phyloP scores from a whole-genome alignment of 2,797 vertebrate genomes.

The Austrolebias charrua region DNA sequence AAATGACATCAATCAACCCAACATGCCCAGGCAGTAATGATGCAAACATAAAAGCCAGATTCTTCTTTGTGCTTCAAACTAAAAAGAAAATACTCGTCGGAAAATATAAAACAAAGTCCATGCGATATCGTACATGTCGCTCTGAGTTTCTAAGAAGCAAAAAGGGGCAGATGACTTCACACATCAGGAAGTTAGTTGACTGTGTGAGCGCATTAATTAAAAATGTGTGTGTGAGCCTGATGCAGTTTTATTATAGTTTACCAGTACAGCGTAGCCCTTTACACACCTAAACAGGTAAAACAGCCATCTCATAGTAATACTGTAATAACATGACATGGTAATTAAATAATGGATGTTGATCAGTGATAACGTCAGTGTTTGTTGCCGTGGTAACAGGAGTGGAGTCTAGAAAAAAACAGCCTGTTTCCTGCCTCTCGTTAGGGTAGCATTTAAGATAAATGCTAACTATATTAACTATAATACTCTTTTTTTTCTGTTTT shows the following conservation, averaged over 20 bases:
- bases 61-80: slow-evolving; percentile 42
- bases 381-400: slow-evolving; percentile 69
- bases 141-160: slow-evolving; percentile 55
- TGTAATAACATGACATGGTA: slow-evolving; percentile 57
- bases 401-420: slow-evolving; percentile 73
- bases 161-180: slow-evolving; percentile 52
- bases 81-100: not conserved
- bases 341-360: slow-evolving; percentile 58
- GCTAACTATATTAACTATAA: slow-evolving; percentile 70
- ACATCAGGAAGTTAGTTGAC: slow-evolving; percentile 58
- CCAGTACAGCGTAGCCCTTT: slow-evolving; percentile 77
- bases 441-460: slow-evolving; percentile 66
- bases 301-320: slow-evolving; percentile 61
- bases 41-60: slow-evolving; percentile 51
- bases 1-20: slow-evolving; percentile 71
- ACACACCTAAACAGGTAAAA: slow-evolving; percentile 63
- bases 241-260: slow-evolving; percentile 56
- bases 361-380: slow-evolving; percentile 62
- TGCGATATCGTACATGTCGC: slow-evolving; percentile 65
- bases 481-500: slow-evolving; percentile 66
- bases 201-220: slow-evolving; percentile 21
- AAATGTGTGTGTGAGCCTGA: slow-evolving; percentile 12
- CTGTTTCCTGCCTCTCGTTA: slow-evolving; percentile 58
- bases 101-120: slow-evolving; percentile 41
- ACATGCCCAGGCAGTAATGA: slow-evolving; percentile 74